phyloP scores from a whole-genome alignment of 2,797 vertebrate genomes.

The Sus cebifrons region DNA sequence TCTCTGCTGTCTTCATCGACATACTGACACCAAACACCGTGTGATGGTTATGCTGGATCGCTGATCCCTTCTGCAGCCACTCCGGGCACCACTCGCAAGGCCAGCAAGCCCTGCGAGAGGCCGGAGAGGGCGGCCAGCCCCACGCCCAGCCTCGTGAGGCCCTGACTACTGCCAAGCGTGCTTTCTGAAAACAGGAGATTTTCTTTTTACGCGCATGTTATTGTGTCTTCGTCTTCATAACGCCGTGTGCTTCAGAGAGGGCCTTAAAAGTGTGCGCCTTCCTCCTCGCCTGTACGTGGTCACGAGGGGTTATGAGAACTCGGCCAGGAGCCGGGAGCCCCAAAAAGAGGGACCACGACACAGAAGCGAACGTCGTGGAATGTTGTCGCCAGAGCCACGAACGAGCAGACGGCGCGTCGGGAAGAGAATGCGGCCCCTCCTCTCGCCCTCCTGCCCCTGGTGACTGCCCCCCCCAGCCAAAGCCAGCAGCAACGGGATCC shows the following conservation, averaged over 20 bases:
- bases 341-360: not conserved
- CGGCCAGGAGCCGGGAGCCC: not conserved
- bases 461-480: not conserved
- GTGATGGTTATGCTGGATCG: slow-evolving; percentile 99
- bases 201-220: not conserved
- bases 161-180: slow-evolving; percentile 82
- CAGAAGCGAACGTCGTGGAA: not conserved
- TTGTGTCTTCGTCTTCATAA: slow-evolving; percentile 75
- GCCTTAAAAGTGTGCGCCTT: slow-evolving; percentile 88
- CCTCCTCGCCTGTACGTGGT: slow-evolving; percentile 15
- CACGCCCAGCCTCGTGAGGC: slow-evolving; percentile 97
- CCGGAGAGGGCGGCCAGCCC: slow-evolving; percentile 97
- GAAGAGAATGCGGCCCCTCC: not conserved
- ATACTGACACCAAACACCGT: slow-evolving; percentile 98
- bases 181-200: slow-evolving; percentile 53
- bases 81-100: slow-evolving; percentile 98
- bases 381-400: not conserved
- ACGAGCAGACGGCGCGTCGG: not conserved
- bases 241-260: slow-evolving; percentile 85
- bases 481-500: not conserved
- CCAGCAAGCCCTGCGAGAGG: slow-evolving; percentile 99
- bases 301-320: not conserved
- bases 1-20: slow-evolving; percentile 97
- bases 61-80: slow-evolving; percentile 98
- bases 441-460: not conserved